phyloP scores from a whole-genome alignment of 92 coral and sea anemone genomes.

The Phenganax subtilis region DNA sequence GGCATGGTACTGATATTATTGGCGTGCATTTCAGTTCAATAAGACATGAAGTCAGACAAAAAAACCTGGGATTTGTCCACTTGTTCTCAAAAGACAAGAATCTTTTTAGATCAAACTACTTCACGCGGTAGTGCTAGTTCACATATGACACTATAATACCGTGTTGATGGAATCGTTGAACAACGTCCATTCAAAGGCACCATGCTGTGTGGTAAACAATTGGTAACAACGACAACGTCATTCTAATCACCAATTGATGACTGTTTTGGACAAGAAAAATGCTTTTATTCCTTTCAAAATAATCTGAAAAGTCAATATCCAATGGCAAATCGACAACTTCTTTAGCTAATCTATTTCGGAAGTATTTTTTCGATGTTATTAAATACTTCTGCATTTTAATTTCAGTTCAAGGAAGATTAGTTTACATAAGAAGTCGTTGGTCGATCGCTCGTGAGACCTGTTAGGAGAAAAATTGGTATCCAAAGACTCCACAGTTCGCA shows the following conservation, averaged over 20 bases:
- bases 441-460: not conserved
- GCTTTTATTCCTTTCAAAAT: constrained; percentile 13
- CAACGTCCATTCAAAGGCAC: not conserved
- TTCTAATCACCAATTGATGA: constrained; percentile 6
- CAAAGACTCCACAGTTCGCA: too few species aligned
- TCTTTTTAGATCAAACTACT: too few species aligned
- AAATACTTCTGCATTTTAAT: not conserved
- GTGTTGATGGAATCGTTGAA: not conserved
- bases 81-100: too few species aligned
- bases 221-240: constrained; percentile 4
- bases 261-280: not conserved
- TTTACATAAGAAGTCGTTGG: not conserved
- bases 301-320: constrained; percentile 8
- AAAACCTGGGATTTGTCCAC: too few species aligned
- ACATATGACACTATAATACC: not conserved
- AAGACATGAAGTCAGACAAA: too few species aligned
- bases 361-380: not conserved
- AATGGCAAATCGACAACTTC: constrained; percentile 2
- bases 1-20: too few species aligned
- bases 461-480: too few species aligned
- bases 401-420: not conserved
- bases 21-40: too few species aligned
- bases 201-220: constrained; percentile 13
- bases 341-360: not conserved
- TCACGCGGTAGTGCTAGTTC: too few species aligned